phyloP scores from a whole-genome alignment of 1,140 invertebrate species.

The Sitodiplosis mosellana region DNA sequence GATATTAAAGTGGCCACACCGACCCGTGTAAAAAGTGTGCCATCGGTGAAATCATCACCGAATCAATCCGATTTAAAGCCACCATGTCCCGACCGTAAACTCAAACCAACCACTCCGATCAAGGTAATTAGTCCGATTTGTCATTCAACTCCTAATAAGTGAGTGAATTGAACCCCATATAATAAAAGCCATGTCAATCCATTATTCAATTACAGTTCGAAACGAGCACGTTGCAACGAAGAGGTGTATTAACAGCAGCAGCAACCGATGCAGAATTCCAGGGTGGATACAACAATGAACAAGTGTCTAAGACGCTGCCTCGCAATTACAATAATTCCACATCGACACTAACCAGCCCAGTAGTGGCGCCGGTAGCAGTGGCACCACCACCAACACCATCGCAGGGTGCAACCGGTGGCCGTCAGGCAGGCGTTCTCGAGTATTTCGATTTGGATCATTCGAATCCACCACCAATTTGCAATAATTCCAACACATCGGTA shows the following conservation, averaged over 20 bases:
- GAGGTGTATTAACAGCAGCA: conserved; percentile 16
- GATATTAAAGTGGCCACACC: conserved; percentile 21
- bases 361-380: conserved; percentile 1
- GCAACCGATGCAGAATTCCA: conserved; percentile 10
- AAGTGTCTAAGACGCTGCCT: conserved; percentile 15
- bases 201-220: background rate
- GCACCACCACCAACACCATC: conserved; percentile 1
- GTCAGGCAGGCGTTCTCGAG: conserved; percentile 34
- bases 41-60: conserved; percentile 23
- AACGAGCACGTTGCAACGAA: conserved; percentile 9
- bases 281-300: conserved; percentile 5
- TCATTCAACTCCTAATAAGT: background rate
- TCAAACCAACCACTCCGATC: conserved; percentile 17
- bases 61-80: conserved; percentile 16
- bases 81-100: conserved; percentile 23
- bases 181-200: background rate
- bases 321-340: conserved; percentile 12
- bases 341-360: background rate
- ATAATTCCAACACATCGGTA: conserved; percentile 2
- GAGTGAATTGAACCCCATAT: background rate
- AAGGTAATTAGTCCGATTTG: background rate
- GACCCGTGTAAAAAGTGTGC: conserved; percentile 1
- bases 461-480: conserved; percentile 16
- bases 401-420: conserved; percentile 12
- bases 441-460: conserved; percentile 55